These are phyloP conservation scores for Cettia cetti DNA, from an alignment of 2,113 vertebrate species.

Conservation along the genomic window DNA sequence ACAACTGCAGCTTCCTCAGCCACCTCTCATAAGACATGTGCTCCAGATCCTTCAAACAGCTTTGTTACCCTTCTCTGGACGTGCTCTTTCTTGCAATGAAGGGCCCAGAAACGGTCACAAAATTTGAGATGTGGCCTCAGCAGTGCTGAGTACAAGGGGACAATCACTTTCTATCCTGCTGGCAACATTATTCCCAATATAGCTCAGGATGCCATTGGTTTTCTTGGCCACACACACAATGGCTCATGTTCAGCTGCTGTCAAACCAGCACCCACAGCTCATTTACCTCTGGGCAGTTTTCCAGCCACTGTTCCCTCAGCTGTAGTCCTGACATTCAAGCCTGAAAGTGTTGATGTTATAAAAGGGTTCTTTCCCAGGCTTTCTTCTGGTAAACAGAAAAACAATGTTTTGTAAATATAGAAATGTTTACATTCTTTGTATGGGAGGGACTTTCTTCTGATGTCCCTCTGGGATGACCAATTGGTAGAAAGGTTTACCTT, in stretches of 20 bases:
- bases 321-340: too few species aligned
- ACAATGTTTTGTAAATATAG: too few species aligned
- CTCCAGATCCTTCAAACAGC: not conserved
- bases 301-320: not conserved
- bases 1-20: not conserved
- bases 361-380: too few species aligned
- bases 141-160: not conserved
- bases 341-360: too few species aligned
- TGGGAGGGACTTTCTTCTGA: too few species aligned
- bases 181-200: not conserved
- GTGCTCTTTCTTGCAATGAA: not conserved
- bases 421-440: too few species aligned
- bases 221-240: not conserved
- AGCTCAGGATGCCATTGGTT: not conserved
- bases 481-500: too few species aligned
- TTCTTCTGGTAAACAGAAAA: too few species aligned
- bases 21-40: not conserved
- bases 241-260: not conserved
- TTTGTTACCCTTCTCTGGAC: not conserved
- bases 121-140: not conserved
- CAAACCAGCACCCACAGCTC: not conserved
- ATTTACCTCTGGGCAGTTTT: not conserved
- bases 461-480: too few species aligned
- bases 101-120: not conserved
- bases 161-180: not conserved